Evolutionary conservation across 2,113 vertebrate genomes (phyloP).

Genomic region (Hyla sarda): DNA sequence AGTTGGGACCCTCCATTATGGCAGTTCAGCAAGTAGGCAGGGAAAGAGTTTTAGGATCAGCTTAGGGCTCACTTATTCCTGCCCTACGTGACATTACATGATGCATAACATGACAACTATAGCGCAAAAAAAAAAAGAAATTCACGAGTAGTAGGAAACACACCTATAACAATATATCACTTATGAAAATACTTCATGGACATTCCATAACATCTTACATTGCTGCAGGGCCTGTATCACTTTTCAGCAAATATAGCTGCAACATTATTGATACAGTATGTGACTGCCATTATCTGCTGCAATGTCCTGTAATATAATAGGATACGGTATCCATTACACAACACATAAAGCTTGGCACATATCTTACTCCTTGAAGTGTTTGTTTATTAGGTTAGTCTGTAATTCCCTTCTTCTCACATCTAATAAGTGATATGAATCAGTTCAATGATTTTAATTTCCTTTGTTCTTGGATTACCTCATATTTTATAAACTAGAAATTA

Average conservation of each 20-base stretch:
- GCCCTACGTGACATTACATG: too few relatives aligned
- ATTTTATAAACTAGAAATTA: conserved; percentile 41
- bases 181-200: neutral
- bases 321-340: neutral
- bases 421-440: conserved; percentile 51
- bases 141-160: too few relatives aligned
- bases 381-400: conserved; percentile 11
- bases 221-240: neutral
- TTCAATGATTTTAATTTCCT: conserved; percentile 48
- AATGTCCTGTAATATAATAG: neutral
- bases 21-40: too few relatives aligned
- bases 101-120: too few relatives aligned
- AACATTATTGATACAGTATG: neutral
- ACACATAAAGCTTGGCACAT: neutral
- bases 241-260: neutral
- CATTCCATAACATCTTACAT: neutral
- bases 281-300: neutral
- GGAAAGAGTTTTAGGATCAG: too few relatives aligned
- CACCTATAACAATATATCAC: too few relatives aligned
- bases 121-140: neutral
- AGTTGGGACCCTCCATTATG: too few relatives aligned
- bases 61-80: too few relatives aligned
- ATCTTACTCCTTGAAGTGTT: conserved; percentile 6
- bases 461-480: conserved; percentile 27
- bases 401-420: neutral